Evolutionary conservation across 2,888 invertebrate genomes (phyloP).

Genomic region (Eilema depressum): DNA sequence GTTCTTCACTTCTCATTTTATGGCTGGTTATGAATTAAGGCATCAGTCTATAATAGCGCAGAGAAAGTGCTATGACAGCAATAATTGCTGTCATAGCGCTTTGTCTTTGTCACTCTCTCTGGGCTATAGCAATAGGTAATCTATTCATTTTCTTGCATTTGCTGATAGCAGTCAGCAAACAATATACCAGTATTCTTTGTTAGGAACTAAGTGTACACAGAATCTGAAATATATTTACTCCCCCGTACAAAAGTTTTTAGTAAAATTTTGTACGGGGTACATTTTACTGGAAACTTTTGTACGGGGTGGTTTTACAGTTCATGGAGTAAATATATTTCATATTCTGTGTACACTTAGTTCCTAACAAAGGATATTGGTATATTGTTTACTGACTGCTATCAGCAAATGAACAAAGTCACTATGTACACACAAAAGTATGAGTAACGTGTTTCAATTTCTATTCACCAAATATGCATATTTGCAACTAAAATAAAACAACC

Average conservation of each 20-base stretch:
- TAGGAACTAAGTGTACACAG: neutral
- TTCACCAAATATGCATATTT: neutral
- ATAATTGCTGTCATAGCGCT: no score
- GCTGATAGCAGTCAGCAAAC: neutral
- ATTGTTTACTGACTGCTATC: neutral
- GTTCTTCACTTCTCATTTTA: no score
- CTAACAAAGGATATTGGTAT: neutral
- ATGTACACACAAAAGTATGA: neutral
- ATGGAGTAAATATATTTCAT: neutral
- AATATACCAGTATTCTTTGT: neutral
- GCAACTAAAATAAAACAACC: slow-evolving; percentile 10
- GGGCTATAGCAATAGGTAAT: no score
- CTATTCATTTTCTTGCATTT: no score
- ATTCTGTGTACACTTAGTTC: neutral
- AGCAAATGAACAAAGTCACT: neutral
- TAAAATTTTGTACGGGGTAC: neutral
- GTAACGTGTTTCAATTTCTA: neutral
- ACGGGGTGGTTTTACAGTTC: neutral
- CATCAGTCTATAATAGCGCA: no score
- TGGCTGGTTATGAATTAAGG: no score
- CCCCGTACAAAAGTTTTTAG: neutral
- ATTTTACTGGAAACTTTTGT: neutral
- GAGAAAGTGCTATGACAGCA: no score
- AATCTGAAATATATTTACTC: neutral
- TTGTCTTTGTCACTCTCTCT: no score